Percentiles rank a stretch among this genome's conserved stretches.
These are phyloP conservation scores for Vulpes ferrilata DNA, from an alignment of 2,113 vertebrate species.

Conservation along the genomic window DNA sequence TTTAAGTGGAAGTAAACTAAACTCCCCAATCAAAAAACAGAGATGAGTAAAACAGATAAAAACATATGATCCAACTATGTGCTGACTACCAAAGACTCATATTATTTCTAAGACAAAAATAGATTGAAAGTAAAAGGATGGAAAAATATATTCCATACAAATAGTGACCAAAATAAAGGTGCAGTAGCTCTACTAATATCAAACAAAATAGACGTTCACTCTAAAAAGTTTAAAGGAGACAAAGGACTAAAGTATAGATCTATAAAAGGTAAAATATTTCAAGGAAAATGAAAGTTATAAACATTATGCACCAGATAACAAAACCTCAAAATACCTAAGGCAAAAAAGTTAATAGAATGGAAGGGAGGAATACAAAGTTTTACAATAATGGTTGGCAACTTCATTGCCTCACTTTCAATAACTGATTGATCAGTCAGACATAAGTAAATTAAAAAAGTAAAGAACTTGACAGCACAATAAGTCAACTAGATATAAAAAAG, in stretches of 20 bases:
- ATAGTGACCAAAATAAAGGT: not conserved
- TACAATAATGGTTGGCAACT: not conserved
- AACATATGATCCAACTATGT: not conserved
- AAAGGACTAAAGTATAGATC: not conserved
- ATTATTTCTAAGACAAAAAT: not conserved
- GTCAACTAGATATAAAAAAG: not conserved
- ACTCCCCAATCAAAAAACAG: not conserved
- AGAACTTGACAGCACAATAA: not conserved
- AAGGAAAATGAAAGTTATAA: not conserved
- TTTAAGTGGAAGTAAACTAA: not conserved
- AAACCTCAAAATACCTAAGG: not conserved
- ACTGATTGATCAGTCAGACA: not conserved
- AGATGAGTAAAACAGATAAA: not conserved
- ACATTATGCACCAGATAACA: not conserved
- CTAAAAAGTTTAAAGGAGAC: not conserved
- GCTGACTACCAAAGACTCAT: not conserved
- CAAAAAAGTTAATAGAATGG: not conserved
- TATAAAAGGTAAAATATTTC: not conserved
- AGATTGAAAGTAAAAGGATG: not conserved
- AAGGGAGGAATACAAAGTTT: not conserved
- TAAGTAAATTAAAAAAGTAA: not conserved
- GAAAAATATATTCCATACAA: not conserved
- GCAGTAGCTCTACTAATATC: not conserved
- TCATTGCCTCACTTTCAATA: not conserved
- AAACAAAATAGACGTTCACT: not conserved